Conservation (phyloP, 2,113 vertebrate species). For the Ameiurus melas region DNA sequence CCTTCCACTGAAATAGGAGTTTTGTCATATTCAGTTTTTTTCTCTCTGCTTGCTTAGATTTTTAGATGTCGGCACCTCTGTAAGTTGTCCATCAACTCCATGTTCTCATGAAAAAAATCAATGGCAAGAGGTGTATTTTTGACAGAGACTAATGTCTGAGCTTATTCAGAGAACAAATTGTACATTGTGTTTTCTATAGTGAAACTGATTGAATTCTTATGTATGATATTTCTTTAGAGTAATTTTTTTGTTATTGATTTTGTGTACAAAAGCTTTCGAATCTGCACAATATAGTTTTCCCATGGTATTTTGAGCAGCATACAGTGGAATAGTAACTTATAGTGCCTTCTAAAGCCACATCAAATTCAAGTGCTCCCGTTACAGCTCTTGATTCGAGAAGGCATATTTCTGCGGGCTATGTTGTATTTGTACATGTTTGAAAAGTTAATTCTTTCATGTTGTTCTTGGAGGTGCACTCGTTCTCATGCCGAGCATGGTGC, state of each 20-base stretch:
- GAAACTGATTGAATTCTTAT: neutral
- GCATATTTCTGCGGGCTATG: slow-evolving; percentile 35
- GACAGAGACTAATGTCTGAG: neutral
- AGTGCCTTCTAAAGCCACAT: slow-evolving; percentile 2
- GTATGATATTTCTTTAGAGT: neutral
- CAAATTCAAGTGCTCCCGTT: neutral
- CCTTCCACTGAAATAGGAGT: neutral
- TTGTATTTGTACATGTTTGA: slow-evolving; percentile 32
- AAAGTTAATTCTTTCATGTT: slow-evolving; percentile 43
- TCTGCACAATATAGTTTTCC: neutral
- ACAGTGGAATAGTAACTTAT: neutral
- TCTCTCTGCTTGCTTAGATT: neutral
- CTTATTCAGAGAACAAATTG: neutral
- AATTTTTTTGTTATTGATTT: neutral
- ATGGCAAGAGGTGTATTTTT: neutral
- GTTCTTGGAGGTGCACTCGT: slow-evolving; percentile 42
- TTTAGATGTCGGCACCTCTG: neutral
- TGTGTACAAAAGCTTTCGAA: neutral
- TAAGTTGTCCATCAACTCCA: neutral
- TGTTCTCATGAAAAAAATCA: neutral
- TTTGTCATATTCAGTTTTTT: neutral
- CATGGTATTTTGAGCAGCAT: neutral
- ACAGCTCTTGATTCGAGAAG: slow-evolving; percentile 6
- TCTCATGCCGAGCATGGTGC: slow-evolving; percentile 42
- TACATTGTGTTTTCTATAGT: neutral